phyloP scores from a whole-genome alignment of 2,888 invertebrate genomes.

The Agriopis aurantiaria region DNA sequence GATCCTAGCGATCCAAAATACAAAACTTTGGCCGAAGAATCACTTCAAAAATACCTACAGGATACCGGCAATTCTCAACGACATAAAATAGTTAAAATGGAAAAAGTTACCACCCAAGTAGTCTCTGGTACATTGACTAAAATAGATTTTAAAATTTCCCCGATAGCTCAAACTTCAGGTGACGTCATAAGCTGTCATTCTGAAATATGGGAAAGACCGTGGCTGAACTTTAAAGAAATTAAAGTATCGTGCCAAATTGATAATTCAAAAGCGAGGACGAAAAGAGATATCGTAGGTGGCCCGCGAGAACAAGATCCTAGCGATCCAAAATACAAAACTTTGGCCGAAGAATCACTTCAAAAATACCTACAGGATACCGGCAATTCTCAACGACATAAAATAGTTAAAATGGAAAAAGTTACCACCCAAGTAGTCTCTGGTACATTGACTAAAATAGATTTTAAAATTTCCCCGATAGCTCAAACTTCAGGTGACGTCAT shows the following conservation, averaged over 20 bases:
- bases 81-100: constrained; percentile 60
- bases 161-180: constrained; percentile 64
- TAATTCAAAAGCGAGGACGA: constrained; percentile 31
- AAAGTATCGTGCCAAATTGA: constrained; percentile 49
- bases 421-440: constrained; percentile 81
- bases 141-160: constrained; percentile 83
- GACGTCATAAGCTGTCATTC: constrained; percentile 46
- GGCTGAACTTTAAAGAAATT: constrained; percentile 48
- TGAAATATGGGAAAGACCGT: constrained; percentile 38
- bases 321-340: constrained; percentile 45
- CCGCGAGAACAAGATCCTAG: constrained; percentile 41
- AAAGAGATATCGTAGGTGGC: constrained; percentile 41
- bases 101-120: constrained; percentile 70
- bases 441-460: constrained; percentile 78
- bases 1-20: constrained; percentile 51
- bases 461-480: constrained; percentile 80
- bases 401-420: constrained; percentile 68
- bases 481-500: constrained; percentile 54
- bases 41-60: constrained; percentile 49
- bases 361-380: constrained; percentile 46
- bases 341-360: constrained; percentile 52
- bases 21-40: constrained; percentile 49
- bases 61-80: constrained; percentile 37
- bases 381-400: constrained; percentile 40
- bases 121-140: constrained; percentile 81